Evolutionary conservation across 2,113 vertebrate genomes (phyloP).

Genomic region (Sinocyclocheilus maitianheensis): DNA sequence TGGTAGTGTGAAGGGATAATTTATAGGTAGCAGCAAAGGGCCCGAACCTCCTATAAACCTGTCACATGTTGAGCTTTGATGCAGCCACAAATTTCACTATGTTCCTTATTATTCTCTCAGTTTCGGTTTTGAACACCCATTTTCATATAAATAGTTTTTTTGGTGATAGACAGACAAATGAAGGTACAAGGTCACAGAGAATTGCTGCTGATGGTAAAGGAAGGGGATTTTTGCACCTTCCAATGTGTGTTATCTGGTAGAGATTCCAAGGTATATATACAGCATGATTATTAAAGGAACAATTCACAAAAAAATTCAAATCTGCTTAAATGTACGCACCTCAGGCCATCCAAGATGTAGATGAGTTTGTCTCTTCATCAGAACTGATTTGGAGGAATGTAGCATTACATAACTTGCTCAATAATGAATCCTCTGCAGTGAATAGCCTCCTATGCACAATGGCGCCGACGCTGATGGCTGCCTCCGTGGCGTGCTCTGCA

Average conservation of each 20-base stretch:
- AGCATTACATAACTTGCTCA: not conserved
- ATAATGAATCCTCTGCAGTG: no score
- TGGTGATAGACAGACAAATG: not conserved
- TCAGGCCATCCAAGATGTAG: not conserved
- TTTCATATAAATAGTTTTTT: constrained; percentile 43
- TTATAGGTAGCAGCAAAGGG: constrained; percentile 52
- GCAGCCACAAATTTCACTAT: constrained; percentile 49
- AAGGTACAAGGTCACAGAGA: constrained; percentile 3
- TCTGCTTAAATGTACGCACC: not conserved
- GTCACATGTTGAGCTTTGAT: constrained; percentile 51
- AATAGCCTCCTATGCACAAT: not conserved
- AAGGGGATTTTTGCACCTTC: constrained; percentile 5
- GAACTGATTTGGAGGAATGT: not conserved
- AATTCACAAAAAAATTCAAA: not conserved
- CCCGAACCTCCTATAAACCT: constrained; percentile 54
- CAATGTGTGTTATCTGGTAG: not conserved
- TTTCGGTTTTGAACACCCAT: constrained; percentile 11
- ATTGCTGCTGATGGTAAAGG: not conserved
- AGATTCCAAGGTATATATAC: not conserved
- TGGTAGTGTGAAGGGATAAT: constrained; percentile 37
- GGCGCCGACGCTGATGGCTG: no score
- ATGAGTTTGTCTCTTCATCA: not conserved
- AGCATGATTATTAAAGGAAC: not conserved
- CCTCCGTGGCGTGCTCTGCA: no score
- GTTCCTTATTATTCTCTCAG: constrained; percentile 20